phyloP scores from a whole-genome alignment of 1,140 invertebrate species.

The Stenopsyche tienmushanensis region DNA sequence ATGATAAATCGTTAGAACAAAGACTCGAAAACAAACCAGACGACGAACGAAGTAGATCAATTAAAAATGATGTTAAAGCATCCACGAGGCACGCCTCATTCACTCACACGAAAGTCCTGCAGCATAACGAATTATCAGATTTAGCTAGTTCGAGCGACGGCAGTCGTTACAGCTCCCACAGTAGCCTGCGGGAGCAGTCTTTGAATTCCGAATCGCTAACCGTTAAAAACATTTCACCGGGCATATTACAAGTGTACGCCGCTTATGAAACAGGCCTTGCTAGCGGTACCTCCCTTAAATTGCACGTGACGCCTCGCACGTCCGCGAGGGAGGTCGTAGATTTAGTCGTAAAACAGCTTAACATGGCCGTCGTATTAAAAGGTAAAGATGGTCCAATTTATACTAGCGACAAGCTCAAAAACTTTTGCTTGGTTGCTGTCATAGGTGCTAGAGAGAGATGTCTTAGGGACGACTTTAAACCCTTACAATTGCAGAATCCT shows the following conservation, averaged over 20 bases:
- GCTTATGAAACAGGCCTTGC: conserved; percentile 93
- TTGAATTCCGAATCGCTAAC: conserved; percentile 35
- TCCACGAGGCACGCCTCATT: conserved; percentile 26
- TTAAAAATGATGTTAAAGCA: conserved; percentile 51
- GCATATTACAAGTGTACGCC: conserved; percentile 84
- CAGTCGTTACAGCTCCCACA: conserved; percentile 35
- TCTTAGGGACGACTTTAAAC: conserved; percentile 89
- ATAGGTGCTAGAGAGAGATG: conserved; percentile 90
- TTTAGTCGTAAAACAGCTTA: conserved; percentile 89
- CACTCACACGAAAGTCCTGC: conserved; percentile 27
- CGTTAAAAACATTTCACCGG: conserved; percentile 47
- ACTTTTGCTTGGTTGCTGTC: conserved; percentile 92
- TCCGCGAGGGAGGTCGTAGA: conserved; percentile 92
- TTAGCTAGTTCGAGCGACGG: conserved; percentile 36
- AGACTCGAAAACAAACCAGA: conserved; percentile 21
- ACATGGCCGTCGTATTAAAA: conserved; percentile 87
- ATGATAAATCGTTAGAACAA: conserved; percentile 5
- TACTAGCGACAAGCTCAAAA: conserved; percentile 71
- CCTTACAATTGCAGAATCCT: conserved; percentile 88
- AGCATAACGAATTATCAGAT: conserved; percentile 30
- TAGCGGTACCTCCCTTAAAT: conserved; percentile 85
- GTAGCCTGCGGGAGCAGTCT: conserved; percentile 34
- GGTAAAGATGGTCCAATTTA: conserved; percentile 85
- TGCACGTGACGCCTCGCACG: conserved; percentile 88
- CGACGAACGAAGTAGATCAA: conserved; percentile 48